phyloP scores from a whole-genome alignment of 2,113 vertebrate genomes.

The Emydocephalus ijimae region DNA sequence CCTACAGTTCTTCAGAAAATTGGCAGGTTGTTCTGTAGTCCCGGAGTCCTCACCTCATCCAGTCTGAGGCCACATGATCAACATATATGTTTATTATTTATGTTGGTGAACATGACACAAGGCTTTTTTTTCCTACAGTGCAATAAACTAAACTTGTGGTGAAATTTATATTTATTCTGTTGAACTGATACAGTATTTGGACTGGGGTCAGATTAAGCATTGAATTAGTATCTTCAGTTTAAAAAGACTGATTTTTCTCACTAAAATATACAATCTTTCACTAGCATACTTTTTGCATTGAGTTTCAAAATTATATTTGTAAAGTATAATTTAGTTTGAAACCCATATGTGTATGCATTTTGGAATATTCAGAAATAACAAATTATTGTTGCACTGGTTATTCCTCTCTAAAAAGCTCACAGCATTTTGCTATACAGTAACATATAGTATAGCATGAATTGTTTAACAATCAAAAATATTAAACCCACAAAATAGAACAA shows the following conservation, averaged over 20 bases:
- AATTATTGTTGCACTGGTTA: neutral
- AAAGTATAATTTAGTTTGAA: neutral
- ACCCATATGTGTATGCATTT: neutral
- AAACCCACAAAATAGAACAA: neutral
- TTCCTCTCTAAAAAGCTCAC: neutral
- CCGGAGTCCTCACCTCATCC: neutral
- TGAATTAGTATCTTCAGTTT: neutral
- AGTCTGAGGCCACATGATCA: neutral
- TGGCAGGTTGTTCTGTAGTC: neutral
- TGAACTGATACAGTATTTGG: neutral
- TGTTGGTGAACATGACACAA: neutral
- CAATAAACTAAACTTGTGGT: neutral
- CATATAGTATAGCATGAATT: neutral
- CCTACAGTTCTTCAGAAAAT: neutral
- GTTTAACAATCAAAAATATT: neutral
- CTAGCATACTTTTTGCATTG: neutral
- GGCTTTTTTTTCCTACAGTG: neutral
- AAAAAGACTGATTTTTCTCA: neutral
- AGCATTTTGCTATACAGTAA: neutral
- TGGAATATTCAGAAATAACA: neutral
- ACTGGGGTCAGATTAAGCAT: neutral
- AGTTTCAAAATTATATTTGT: neutral
- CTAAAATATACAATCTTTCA: neutral
- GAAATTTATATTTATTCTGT: neutral
- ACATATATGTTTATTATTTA: neutral